A percentile compares a stretch with the other conserved stretches of the same genome.
These are phyloP conservation scores for Ceramica pisi DNA, from an alignment of 2,888 invertebrate species.

Conservation along the genomic window DNA sequence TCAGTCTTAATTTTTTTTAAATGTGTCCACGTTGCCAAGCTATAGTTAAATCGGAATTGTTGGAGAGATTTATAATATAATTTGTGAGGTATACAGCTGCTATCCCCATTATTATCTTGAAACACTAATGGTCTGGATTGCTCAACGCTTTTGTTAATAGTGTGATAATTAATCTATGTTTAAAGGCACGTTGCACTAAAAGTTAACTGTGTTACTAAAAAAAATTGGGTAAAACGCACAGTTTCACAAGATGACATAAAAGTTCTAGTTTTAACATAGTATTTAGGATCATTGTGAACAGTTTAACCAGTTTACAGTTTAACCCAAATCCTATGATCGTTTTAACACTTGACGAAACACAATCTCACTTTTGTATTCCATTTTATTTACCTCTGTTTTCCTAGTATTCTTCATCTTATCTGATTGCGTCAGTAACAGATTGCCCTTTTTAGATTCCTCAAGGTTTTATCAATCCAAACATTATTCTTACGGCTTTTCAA, in stretches of 20 bases:
- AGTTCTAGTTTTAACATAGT: constrained; percentile 4
- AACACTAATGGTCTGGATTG: constrained; percentile 63
- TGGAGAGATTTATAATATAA: constrained; percentile 71
- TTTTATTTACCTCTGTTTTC: not conserved
- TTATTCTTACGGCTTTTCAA: not conserved
- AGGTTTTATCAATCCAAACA: not conserved
- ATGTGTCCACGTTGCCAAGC: constrained; percentile 70
- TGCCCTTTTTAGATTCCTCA: not conserved
- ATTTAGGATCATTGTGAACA: constrained; percentile 3
- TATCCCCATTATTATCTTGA: constrained; percentile 66
- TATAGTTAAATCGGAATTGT: constrained; percentile 64
- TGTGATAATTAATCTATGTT: constrained; percentile 56
- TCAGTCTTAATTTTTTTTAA: constrained; percentile 59
- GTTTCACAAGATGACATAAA: not conserved
- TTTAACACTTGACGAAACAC: not conserved
- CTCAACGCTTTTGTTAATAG: constrained; percentile 61
- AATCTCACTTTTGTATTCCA: not conserved
- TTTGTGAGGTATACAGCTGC: constrained; percentile 74
- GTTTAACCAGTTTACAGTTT: not conserved
- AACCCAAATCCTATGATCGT: constrained; percentile 8
- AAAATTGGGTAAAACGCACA: constrained; percentile 18
- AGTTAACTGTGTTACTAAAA: constrained; percentile 18
- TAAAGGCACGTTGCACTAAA: constrained; percentile 22
- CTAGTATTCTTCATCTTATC: constrained; percentile 10
- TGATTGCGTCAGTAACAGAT: constrained; percentile 1